A percentile compares a stretch with the other conserved stretches of the same genome.
Conservation (phyloP, 1,140 invertebrate species). For the Ladona fulva region DNA sequence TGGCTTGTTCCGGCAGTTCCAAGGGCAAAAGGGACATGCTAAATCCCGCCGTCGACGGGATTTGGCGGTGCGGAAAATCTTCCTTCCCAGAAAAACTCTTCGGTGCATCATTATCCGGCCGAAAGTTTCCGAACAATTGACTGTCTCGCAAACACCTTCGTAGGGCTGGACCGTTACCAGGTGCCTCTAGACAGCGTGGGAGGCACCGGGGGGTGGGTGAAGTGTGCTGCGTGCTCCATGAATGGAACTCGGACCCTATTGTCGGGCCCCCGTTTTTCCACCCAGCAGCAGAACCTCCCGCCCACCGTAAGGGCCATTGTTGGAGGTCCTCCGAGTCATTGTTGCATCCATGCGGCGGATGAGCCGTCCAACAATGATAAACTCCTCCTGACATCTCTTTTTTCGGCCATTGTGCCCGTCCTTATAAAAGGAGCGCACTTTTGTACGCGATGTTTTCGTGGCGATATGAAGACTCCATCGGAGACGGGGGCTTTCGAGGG, state of each 20-base stretch:
- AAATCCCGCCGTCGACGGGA: neutral
- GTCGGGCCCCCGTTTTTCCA: neutral
- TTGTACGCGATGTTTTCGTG: neutral
- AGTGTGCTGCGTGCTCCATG: neutral
- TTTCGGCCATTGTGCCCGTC: neutral
- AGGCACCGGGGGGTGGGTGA: neutral
- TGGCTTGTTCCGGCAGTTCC: neutral
- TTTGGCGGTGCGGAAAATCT: neutral
- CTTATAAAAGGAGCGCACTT: neutral
- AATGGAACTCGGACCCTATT: neutral
- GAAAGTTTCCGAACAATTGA: neutral
- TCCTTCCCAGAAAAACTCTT: neutral
- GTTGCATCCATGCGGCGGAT: neutral
- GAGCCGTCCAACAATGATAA: neutral
- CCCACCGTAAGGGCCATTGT: neutral
- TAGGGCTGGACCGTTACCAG: neutral
- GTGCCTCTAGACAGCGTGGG: neutral
- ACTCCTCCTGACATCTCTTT: neutral
- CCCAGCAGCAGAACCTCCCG: neutral
- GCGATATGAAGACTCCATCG: constrained; percentile 7
- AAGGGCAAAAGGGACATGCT: neutral
- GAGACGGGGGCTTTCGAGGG: neutral
- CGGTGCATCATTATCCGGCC: neutral
- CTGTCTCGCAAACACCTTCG: neutral
- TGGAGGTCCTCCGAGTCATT: neutral